Conservation (phyloP, 1,140 invertebrate genomes). For the Aphaenogaster rudis region DNA sequence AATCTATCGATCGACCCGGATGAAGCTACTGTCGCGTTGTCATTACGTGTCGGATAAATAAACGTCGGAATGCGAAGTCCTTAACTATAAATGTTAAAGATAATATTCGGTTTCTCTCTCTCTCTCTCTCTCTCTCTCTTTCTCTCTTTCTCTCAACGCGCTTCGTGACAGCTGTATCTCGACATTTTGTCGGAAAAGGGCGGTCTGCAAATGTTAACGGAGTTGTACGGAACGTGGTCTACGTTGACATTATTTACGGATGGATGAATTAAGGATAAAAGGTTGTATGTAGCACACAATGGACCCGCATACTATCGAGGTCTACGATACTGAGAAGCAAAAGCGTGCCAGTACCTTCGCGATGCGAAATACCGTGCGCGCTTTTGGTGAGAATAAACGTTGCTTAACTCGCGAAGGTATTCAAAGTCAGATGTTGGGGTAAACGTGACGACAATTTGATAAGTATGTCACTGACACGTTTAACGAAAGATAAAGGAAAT, state of each 20-base stretch:
- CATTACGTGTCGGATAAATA: not conserved
- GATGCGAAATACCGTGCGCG: conserved; percentile 12
- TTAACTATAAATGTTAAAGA: not conserved
- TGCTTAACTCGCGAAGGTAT: not conserved
- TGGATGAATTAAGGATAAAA: conserved; percentile 21
- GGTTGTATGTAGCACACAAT: not conserved
- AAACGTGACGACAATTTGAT: not conserved
- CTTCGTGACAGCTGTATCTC: not conserved
- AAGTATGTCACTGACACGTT: not conserved
- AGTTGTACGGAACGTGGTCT: not conserved
- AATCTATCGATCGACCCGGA: not conserved
- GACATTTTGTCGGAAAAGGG: not conserved
- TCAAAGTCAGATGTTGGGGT: not conserved
- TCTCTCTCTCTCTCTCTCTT: no score
- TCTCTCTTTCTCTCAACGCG: not conserved
- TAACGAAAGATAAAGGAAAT: not conserved
- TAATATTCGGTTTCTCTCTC: not conserved
- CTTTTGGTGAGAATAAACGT: conserved; percentile 1
- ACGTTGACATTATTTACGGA: not conserved
- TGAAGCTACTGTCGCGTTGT: not conserved
- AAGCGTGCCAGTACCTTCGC: not conserved
- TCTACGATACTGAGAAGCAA: not conserved
- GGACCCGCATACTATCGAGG: not conserved
- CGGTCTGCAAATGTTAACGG: not conserved
- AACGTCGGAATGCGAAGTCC: not conserved